These are phyloP conservation scores for Holcopasites calliopsidis DNA, from an alignment of 1,140 invertebrate species.

Conservation along the genomic window DNA sequence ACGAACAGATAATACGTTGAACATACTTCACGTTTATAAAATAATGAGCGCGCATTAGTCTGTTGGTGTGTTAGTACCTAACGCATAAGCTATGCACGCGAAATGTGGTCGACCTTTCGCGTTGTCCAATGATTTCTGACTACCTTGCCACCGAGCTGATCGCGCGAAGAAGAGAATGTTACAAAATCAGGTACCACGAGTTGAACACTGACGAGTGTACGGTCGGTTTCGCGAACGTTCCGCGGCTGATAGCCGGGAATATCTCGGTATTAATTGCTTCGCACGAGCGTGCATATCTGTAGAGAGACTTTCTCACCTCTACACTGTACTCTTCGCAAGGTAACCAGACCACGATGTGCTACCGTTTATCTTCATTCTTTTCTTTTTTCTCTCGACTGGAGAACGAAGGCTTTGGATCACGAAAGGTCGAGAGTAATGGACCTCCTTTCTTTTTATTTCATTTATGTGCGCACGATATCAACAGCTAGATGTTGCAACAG, in stretches of 20 bases:
- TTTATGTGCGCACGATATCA: not conserved
- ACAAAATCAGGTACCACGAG: conserved; percentile 36
- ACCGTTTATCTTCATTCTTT: not conserved
- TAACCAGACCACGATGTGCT: not conserved
- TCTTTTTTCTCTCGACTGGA: not conserved
- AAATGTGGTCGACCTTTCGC: conserved; percentile 8
- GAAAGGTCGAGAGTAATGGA: not conserved
- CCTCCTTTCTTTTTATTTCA: not conserved
- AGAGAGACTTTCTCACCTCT: not conserved
- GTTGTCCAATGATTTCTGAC: conserved; percentile 2
- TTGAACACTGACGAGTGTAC: conserved; percentile 16
- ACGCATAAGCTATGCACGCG: too few species aligned
- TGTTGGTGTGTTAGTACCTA: not conserved
- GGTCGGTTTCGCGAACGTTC: conserved; percentile 22
- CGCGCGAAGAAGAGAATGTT: conserved; percentile 24
- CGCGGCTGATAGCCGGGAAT: not conserved
- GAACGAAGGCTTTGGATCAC: not conserved
- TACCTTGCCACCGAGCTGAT: not conserved
- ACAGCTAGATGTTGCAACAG: not conserved
- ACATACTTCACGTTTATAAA: conserved; percentile 4
- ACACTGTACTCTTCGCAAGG: not conserved
- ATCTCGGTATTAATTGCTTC: not conserved
- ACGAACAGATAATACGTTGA: conserved; percentile 11
- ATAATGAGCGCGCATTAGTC: not conserved
- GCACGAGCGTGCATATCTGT: not conserved